phyloP scores from a whole-genome alignment of 2,113 vertebrate species.

The Periophthalmus modestus region DNA sequence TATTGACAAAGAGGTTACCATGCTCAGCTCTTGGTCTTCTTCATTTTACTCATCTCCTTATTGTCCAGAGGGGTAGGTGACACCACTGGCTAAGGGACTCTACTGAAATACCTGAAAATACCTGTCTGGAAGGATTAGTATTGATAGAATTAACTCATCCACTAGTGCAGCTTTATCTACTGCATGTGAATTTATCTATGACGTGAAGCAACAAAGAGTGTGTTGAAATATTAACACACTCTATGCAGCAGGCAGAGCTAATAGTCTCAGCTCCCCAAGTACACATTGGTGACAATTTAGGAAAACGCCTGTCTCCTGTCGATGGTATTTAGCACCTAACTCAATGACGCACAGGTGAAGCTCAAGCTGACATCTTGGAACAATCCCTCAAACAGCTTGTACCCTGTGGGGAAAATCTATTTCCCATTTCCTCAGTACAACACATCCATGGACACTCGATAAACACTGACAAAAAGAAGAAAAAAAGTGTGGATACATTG shows the following conservation, averaged over 20 bases:
- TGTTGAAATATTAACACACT: slow-evolving; percentile 37
- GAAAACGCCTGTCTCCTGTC: slow-evolving; percentile 19
- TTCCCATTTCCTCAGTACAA: slow-evolving; percentile 22
- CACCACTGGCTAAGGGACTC: too few species aligned
- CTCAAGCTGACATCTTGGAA: slow-evolving; percentile 10
- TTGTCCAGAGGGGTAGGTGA: too few species aligned
- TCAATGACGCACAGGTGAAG: not conserved
- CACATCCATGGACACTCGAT: slow-evolving; percentile 20
- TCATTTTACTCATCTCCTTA: too few species aligned
- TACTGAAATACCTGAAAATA: too few species aligned
- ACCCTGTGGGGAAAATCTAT: slow-evolving; percentile 34
- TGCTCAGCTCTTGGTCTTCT: too few species aligned
- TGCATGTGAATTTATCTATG: not conserved
- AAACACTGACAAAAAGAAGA: slow-evolving; percentile 13
- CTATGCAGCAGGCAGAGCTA: slow-evolving; percentile 22
- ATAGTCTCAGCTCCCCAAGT: slow-evolving; percentile 16
- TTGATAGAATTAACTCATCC: not conserved
- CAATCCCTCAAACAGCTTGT: slow-evolving; percentile 18
- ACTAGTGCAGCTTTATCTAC: not conserved
- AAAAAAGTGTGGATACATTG: slow-evolving; percentile 25
- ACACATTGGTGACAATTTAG: slow-evolving; percentile 3
- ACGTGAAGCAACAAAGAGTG: slow-evolving; percentile 10
- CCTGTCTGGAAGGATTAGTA: too few species aligned
- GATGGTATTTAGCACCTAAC: slow-evolving; percentile 14
- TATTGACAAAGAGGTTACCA: too few species aligned